Evolutionary conservation across 2,888 invertebrate genomes (phyloP).

Genomic region (Eurytoma adleriae): DNA sequence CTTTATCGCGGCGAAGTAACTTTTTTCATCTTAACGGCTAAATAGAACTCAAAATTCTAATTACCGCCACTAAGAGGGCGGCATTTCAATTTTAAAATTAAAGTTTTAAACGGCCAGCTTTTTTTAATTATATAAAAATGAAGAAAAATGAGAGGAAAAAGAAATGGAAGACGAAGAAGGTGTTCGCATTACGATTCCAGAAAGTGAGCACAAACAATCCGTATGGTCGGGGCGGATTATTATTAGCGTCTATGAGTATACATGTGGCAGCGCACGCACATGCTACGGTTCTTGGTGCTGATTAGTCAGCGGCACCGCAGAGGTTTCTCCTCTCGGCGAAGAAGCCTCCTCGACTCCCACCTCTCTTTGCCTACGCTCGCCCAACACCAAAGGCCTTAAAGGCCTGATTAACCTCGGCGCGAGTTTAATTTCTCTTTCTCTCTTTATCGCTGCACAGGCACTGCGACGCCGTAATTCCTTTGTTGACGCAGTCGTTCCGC

Average conservation of each 20-base stretch:
- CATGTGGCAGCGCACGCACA: conserved; percentile 39
- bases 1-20: not conserved
- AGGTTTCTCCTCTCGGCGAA: conserved; percentile 67
- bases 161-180: not conserved
- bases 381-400: conserved; percentile 66
- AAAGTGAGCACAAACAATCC: conserved; percentile 12
- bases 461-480: conserved; percentile 68
- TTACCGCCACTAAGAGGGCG: conserved; percentile 5
- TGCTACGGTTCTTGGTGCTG: conserved; percentile 67
- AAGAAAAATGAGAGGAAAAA: conserved; percentile 6
- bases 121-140: conserved; percentile 25
- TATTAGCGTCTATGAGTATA: conserved; percentile 45
- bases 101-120: not conserved
- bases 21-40: not conserved
- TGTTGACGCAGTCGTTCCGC: conserved; percentile 64
- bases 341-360: conserved; percentile 67
- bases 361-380: conserved; percentile 35
- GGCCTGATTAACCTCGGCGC: conserved; percentile 67
- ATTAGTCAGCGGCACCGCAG: conserved; percentile 70
- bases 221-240: conserved; percentile 39
- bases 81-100: conserved; percentile 4
- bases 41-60: conserved; percentile 30
- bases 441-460: no score
- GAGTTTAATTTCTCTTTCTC: conserved; percentile 50
- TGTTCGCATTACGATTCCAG: conserved; percentile 16